Base-by-base conservation (phyloP, 2,797 vertebrate species). In the Phylloscopus collybita region DNA sequence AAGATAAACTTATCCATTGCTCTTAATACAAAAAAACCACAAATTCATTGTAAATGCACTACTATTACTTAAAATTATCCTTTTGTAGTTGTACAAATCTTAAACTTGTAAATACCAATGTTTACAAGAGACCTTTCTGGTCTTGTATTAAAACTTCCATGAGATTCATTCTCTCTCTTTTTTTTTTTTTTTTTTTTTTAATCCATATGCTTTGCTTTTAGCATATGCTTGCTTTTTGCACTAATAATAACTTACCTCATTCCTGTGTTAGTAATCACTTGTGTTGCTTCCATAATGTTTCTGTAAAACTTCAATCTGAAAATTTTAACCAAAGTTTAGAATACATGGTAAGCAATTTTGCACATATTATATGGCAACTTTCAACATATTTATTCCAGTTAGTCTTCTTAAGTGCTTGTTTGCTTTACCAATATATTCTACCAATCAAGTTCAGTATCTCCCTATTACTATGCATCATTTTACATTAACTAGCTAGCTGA, bases 181-280 rank as follows among this genome's bases (percentile, higher is more conserved):
- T 86, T 60, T 90, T 53, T 70, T 60, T 90, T 53, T 70, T 60
- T 95, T 81, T 78, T 91, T 57, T 91, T 93, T 93, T 21, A 62
- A 95, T 80, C 92, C 95, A 94, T 97, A 96, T 96, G 97, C 97
- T 97, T 97, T 97, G 97, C 97, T 98, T 97, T 97, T 94, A 95
- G 97, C 97, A 98, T 98, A 97, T 95, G 97, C 98, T 98, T 97
- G 98, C 98, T 98, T 97, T 98, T 98, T 98, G 98, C 98, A 98
- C 98, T 98, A 97, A 97, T 98, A 95, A 97, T 97, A 97, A 97
- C 96, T 98, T 97, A 97, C 97, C 97, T 98, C 97, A 96, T 97
- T 97, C 95, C 97, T 97, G 93, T 97, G 96, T 98, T 97, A 95
- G 84, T 97, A 97, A 97, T 97, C 94, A 94, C 97, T 97, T 98